Percentiles rank a stretch among this genome's conserved stretches.
Conservation (phyloP, 2,797 vertebrate species). For the Sarcoramphus papa region DNA sequence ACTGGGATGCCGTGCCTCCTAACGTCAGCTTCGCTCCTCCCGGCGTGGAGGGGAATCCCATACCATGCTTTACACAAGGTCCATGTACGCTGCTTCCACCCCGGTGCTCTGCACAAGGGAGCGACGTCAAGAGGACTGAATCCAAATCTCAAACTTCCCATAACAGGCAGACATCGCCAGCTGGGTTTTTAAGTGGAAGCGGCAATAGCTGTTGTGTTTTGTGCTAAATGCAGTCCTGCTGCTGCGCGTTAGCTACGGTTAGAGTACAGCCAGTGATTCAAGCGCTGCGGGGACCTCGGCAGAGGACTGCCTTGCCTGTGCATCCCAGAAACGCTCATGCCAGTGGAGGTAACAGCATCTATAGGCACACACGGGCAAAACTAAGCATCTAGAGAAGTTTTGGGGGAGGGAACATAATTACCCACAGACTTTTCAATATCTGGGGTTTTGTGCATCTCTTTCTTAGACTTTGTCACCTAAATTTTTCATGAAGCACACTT, state of each 20-base stretch:
- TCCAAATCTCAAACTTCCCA: background rate
- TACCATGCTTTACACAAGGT: background rate
- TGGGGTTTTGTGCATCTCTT: background rate
- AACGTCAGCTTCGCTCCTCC: background rate
- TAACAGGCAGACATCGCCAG: background rate
- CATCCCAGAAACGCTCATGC: background rate
- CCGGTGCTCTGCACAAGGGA: background rate
- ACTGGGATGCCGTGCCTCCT: background rate
- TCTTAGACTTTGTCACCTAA: background rate
- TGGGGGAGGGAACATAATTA: background rate
- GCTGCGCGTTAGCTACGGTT: rapidly evolving
- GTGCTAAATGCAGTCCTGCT: background rate
- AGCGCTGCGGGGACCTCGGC: rapidly evolving
- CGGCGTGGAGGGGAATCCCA: background rate
- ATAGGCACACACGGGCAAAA: background rate
- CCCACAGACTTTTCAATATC: background rate
- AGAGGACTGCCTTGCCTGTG: background rate
- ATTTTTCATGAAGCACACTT: background rate
- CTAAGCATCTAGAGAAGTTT: background rate
- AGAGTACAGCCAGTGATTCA: background rate
- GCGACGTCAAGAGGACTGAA: background rate
- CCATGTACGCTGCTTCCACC: background rate
- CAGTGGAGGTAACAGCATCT: background rate
- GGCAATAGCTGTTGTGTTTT: background rate
- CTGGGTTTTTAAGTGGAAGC: background rate